A percentile compares a stretch with the other conserved stretches of the same genome.
Evolutionary conservation across 2,797 vertebrate species (phyloP).

Genomic region (Sphenopsis melanotis): DNA sequence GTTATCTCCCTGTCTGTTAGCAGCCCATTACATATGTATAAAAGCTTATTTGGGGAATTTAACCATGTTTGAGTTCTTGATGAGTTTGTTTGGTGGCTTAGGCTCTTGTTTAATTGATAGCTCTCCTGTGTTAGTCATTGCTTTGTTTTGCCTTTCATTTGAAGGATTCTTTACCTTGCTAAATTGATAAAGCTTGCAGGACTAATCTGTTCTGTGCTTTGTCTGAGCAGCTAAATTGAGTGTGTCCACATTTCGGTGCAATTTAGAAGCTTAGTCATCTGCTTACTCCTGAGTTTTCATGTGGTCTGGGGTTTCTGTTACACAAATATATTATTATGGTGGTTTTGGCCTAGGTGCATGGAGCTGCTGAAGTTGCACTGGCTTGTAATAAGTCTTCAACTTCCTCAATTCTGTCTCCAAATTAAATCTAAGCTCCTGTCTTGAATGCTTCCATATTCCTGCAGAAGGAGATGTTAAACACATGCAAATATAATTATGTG

Average conservation of each 20-base stretch:
- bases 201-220: slow-evolving; percentile 14
- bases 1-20: not conserved
- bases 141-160: not conserved
- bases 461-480: not conserved
- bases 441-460: slow-evolving; percentile 2
- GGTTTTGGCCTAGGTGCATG: slow-evolving; percentile 52
- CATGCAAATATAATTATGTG: not conserved
- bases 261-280: slow-evolving; percentile 50
- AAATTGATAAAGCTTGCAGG: slow-evolving; percentile 17
- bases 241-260: slow-evolving; percentile 33
- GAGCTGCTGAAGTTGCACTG: slow-evolving; percentile 39
- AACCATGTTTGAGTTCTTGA: not conserved
- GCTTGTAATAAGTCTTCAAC: slow-evolving; percentile 34
- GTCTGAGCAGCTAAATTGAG: slow-evolving; percentile 12
- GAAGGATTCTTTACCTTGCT: not conserved
- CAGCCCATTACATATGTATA: not conserved
- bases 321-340: slow-evolving; percentile 52
- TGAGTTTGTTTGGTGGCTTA: not conserved
- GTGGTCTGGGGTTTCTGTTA: slow-evolving; percentile 55
- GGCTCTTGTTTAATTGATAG: not conserved
- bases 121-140: not conserved
- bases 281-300: slow-evolving; percentile 52
- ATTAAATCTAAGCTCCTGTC: slow-evolving; percentile 23
- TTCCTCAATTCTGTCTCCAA: slow-evolving; percentile 36
- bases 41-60: not conserved